Percentiles rank a stretch among this genome's conserved stretches.
Evolutionary conservation across 2,888 invertebrate species (phyloP).

Genomic region (Xestia xanthographa): DNA sequence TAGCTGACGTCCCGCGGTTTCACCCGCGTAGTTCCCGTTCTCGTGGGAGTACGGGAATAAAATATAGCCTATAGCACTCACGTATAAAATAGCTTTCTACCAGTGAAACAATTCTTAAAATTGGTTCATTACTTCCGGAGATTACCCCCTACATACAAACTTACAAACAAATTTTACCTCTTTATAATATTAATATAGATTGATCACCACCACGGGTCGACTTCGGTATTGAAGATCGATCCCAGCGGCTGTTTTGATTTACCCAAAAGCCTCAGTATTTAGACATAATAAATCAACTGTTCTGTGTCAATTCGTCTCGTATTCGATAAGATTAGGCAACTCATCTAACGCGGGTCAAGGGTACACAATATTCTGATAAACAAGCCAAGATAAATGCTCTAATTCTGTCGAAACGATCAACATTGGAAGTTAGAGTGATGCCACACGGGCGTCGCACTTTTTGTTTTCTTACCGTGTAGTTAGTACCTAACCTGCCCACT

Average conservation of each 20-base stretch:
- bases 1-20: too few species aligned
- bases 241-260: neutral
- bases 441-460: neutral
- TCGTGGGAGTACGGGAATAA: too few species aligned
- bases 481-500: too few species aligned
- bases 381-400: constrained; percentile 7
- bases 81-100: too few species aligned
- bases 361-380: neutral
- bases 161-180: too few species aligned
- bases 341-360: constrained; percentile 16
- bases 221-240: neutral
- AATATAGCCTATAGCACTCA: too few species aligned
- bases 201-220: neutral
- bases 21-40: too few species aligned
- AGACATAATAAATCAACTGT: neutral
- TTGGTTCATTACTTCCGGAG: too few species aligned
- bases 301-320: constrained; percentile 12
- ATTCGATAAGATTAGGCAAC: constrained; percentile 30
- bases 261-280: neutral
- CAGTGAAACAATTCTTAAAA: too few species aligned
- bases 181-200: too few species aligned
- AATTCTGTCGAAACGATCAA: constrained; percentile 7
- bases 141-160: too few species aligned
- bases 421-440: neutral
- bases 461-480: too few species aligned